Conservation (phyloP, 2,797 vertebrate genomes). For the Lepidocolaptes lacrymiger region DNA sequence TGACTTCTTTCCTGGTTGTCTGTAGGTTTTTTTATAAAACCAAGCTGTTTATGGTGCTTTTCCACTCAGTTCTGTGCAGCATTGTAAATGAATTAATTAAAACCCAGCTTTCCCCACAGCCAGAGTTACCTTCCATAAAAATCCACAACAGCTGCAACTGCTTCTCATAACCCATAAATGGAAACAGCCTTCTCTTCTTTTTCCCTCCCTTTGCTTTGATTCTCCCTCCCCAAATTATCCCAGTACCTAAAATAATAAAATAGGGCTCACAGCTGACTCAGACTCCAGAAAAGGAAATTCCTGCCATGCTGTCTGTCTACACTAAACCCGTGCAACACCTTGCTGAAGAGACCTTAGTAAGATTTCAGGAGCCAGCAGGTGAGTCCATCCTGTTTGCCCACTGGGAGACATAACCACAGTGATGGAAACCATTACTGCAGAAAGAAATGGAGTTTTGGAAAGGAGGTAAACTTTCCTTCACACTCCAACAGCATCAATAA, state of each 20-base stretch:
- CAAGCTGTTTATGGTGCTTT: not conserved
- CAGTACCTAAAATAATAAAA: not conserved
- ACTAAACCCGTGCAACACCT: not conserved
- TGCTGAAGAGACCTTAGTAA: not conserved
- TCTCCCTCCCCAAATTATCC: not conserved
- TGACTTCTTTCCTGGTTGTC: not conserved
- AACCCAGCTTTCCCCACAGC: not conserved
- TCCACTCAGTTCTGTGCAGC: not conserved
- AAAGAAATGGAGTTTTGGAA: not conserved
- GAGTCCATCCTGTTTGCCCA: not conserved
- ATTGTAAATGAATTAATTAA: not conserved
- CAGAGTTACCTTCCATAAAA: slow-evolving; percentile 19
- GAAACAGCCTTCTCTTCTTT: not conserved
- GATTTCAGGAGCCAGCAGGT: not conserved
- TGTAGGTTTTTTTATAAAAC: not conserved
- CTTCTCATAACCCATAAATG: slow-evolving; percentile 2
- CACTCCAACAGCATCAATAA: not conserved
- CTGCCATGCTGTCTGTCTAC: not conserved
- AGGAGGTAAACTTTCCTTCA: not conserved
- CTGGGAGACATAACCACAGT: not conserved
- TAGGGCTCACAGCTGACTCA: not conserved
- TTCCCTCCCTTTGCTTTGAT: not conserved
- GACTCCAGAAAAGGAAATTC: slow-evolving; percentile 18
- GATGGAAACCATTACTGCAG: not conserved
- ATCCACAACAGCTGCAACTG: not conserved